Conservation (phyloP, 2,113 vertebrate genomes). For the Ariopsis seemanni region DNA sequence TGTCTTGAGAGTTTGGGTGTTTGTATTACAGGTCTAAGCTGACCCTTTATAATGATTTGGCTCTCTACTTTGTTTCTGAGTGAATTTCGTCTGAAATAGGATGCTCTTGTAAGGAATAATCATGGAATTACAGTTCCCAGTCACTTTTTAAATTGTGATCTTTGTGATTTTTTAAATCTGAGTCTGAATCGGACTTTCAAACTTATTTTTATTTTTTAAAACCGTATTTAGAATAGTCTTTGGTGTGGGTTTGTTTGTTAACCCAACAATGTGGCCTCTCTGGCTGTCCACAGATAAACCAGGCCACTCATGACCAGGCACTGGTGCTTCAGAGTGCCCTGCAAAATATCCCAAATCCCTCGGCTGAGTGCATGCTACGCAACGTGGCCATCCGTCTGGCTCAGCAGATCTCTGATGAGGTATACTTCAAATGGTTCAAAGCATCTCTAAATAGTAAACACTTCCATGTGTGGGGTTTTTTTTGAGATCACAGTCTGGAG, state of each 20-base stretch:
- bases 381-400: constrained; percentile 97
- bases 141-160: background rate
- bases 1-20: constrained; percentile 35
- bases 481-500: background rate
- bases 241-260: background rate
- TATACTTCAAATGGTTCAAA: constrained; percentile 57
- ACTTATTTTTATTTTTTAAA: background rate
- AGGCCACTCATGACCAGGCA: constrained; percentile 96
- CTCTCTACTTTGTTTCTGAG: background rate
- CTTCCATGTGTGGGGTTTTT: background rate
- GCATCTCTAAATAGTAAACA: background rate
- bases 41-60: constrained; percentile 8
- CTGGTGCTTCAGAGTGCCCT: constrained; percentile 97
- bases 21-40: constrained; percentile 1
- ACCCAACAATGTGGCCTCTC: background rate
- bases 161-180: background rate
- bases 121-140: background rate
- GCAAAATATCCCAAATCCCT: constrained; percentile 98
- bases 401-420: constrained; percentile 99
- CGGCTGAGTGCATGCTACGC: constrained; percentile 97
- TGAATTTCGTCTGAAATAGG: background rate
- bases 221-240: background rate
- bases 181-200: background rate
- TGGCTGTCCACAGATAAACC: constrained; percentile 82
- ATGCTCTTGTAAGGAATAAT: background rate